Base-by-base conservation (phyloP, 2,888 invertebrate species). In the Limnephilus auricula region DNA sequence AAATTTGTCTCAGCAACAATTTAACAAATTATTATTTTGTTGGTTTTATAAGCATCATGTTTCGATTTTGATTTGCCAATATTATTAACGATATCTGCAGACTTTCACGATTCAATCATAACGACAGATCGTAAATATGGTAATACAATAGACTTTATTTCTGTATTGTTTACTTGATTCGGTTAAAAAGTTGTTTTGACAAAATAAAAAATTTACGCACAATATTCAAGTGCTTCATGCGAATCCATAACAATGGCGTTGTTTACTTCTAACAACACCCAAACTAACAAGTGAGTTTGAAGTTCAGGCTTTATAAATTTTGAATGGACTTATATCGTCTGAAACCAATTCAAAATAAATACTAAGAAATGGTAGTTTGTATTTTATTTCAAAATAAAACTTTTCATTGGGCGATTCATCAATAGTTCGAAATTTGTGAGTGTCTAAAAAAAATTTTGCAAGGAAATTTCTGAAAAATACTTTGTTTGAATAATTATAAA, bases 171-270 rank as follows among this genome's bases (percentile, higher is more conserved):
- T 65, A 5, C 25, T 65, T 9, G 2, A 65, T 65, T 65, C 10
- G 9, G 3, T 65, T n/a, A 65, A 65, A 65, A 65, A 65, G 25
- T 25, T 65, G 9, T 65, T 65, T n/a, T 65, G 15, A 31, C 12
- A 80, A 80, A 80, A 80, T 13, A 31, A 80, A 80, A 80, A 79
- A 65, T 10, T 30, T 31, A 32, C 80, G 80, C 32, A 15, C 13
- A 80, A 80, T 80, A 32, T 80, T 31, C 80, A 31, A 80, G 30
- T 80, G 15, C 32, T 80, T 80, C 80, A 15, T 80, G 18, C 65
- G 65, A 80, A 32, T 18, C 80, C 32, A 80, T 18, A 80, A 80
- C 80, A 80, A 80, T 80, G 80, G 80, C 30, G 31, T 80, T 80
- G 80, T 80, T 80, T 80, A 80, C 80, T 80, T 65, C 32, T 80